A percentile compares a stretch with the other conserved stretches of the same genome.
Evolutionary conservation across 1,140 invertebrate species (phyloP).

Genomic region (Epicauta chinensis): DNA sequence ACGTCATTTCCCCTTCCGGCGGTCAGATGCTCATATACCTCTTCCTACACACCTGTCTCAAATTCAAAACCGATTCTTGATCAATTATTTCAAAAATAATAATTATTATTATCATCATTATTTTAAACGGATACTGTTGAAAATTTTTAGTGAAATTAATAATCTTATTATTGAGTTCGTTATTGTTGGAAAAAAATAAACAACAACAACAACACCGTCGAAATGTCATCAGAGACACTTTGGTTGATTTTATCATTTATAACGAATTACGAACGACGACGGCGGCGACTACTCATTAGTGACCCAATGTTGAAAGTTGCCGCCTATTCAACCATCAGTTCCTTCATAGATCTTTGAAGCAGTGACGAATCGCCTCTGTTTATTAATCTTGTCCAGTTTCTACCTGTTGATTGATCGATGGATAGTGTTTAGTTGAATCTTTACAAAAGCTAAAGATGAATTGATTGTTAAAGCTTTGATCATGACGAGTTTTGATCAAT

Average conservation of each 20-base stretch:
- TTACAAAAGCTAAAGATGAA: too few relatives aligned
- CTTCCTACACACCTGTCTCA: constrained; percentile 9
- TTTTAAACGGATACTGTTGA: too few relatives aligned
- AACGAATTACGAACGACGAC: constrained; percentile 14
- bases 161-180: constrained; percentile 7
- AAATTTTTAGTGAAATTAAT: too few relatives aligned
- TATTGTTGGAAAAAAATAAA: constrained; percentile 1
- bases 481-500: neutral
- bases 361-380: constrained; percentile 6
- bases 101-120: too few relatives aligned
- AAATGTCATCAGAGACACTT: constrained; percentile 10
- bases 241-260: constrained; percentile 14
- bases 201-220: constrained; percentile 14
- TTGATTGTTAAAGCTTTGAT: neutral
- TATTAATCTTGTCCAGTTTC: constrained; percentile 11
- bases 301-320: constrained; percentile 1
- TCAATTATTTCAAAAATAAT: too few relatives aligned
- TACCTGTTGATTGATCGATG: constrained; percentile 9
- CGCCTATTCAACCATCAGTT: constrained; percentile 5
- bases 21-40: constrained; percentile 7
- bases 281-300: constrained; percentile 14
- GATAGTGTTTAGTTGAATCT: neutral
- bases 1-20: constrained; percentile 31
- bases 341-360: constrained; percentile 1
- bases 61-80: too few relatives aligned